A percentile compares a stretch with the other conserved stretches of the same genome.
Conservation (phyloP, 1,140 invertebrate genomes). For the Thrips palmi region DNA sequence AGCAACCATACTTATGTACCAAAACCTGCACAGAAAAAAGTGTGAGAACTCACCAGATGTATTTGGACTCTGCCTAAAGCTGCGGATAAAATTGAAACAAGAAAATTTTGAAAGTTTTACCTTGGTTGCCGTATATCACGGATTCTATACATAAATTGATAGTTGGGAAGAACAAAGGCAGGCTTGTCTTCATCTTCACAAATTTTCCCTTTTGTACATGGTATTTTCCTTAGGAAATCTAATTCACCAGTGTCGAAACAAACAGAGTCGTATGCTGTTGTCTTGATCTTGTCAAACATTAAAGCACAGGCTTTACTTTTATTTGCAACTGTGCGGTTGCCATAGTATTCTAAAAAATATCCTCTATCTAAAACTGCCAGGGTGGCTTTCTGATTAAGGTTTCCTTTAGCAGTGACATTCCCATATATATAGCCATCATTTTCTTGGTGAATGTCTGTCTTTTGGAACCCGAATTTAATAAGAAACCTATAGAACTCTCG, state of each 20-base stretch:
- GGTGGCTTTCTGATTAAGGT: conserved; percentile 48
- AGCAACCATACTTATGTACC: conserved; percentile 87
- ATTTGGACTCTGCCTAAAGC: neutral
- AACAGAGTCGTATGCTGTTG: conserved; percentile 61
- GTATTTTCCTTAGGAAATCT: conserved; percentile 76
- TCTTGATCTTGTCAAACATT: conserved; percentile 73
- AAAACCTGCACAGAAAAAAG: conserved; percentile 47
- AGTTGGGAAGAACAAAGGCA: conserved; percentile 62
- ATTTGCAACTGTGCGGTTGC: conserved; percentile 41
- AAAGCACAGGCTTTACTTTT: conserved; percentile 49
- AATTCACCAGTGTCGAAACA: conserved; percentile 66
- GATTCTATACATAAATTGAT: conserved; percentile 89
- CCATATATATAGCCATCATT: conserved; percentile 87
- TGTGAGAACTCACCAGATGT: conserved; percentile 3
- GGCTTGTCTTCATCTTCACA: conserved; percentile 77
- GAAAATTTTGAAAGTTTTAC: conserved; percentile 28
- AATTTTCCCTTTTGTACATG: conserved; percentile 55
- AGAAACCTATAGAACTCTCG: conserved; percentile 78
- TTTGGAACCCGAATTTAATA: conserved; percentile 90
- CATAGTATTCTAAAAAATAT: conserved; percentile 78
- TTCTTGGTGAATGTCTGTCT: conserved; percentile 68
- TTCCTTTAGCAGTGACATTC: conserved; percentile 59
- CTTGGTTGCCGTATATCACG: conserved; percentile 73
- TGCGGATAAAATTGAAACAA: conserved; percentile 1
- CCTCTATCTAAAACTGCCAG: conserved; percentile 71